Conservation (phyloP, 2,888 invertebrate genomes). For the Netelia virgata region DNA sequence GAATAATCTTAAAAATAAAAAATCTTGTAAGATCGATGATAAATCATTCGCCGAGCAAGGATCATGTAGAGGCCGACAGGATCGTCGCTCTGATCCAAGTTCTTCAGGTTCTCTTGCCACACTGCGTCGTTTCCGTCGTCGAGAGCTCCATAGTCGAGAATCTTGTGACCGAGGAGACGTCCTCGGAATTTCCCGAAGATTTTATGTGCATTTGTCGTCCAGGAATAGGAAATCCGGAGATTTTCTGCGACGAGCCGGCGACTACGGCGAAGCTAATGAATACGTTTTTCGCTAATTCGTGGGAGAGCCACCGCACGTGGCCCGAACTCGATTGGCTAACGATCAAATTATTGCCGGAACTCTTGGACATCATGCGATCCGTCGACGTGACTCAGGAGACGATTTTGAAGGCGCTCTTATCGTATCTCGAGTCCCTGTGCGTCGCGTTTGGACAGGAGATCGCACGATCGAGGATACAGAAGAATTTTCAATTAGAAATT, state of each 20-base stretch:
- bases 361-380: slow-evolving; percentile 87
- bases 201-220: slow-evolving; percentile 84
- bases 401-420: slow-evolving; percentile 86
- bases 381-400: slow-evolving; percentile 86
- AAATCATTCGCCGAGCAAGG: slow-evolving; percentile 78
- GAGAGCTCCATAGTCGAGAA: slow-evolving; percentile 76
- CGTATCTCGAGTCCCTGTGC: slow-evolving; percentile 87
- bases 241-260: slow-evolving; percentile 88
- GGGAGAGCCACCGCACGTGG: slow-evolving; percentile 88
- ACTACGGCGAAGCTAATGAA: slow-evolving; percentile 87
- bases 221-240: slow-evolving; percentile 87
- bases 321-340: slow-evolving; percentile 90
- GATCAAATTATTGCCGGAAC: slow-evolving; percentile 86
- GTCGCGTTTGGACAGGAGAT: slow-evolving; percentile 89
- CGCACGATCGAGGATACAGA: slow-evolving; percentile 87
- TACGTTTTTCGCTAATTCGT: slow-evolving; percentile 85
- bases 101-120: slow-evolving; percentile 79
- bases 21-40: slow-evolving; percentile 77
- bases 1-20: slow-evolving; percentile 79
- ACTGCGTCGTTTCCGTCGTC: slow-evolving; percentile 78
- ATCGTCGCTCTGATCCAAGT: slow-evolving; percentile 77
- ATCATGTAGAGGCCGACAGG: slow-evolving; percentile 77
- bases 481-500: slow-evolving; percentile 87
- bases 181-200: slow-evolving; percentile 82
- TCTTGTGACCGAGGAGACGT: slow-evolving; percentile 72